A percentile compares a stretch with the other conserved stretches of the same genome.
Conservation (phyloP, 2,797 vertebrate species). For the Bufotes viridis region DNA sequence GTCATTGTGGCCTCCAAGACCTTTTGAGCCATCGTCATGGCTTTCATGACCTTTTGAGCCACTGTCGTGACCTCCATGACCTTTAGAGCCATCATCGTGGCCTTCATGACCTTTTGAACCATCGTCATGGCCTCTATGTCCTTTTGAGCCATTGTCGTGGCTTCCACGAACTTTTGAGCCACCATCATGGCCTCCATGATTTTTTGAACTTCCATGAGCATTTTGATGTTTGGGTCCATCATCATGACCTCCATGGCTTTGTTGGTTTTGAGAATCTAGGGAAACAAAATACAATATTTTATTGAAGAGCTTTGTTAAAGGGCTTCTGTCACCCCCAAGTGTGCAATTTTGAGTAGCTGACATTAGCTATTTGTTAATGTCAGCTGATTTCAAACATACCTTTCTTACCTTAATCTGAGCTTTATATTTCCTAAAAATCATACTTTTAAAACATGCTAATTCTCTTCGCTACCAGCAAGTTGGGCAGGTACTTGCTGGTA, state of each 20-base stretch:
- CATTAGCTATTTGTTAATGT: too few relatives aligned
- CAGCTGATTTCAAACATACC: too few relatives aligned
- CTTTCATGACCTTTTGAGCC: not conserved
- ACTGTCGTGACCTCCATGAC: not conserved
- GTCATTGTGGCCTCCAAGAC: not conserved
- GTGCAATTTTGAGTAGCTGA: too few relatives aligned
- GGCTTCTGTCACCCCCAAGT: too few relatives aligned
- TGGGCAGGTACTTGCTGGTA: too few relatives aligned
- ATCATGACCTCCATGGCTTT: conserved; percentile 11
- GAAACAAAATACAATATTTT: not conserved
- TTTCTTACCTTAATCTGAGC: too few relatives aligned
- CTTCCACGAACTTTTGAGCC: not conserved
- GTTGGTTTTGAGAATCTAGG: not conserved
- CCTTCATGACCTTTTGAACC: too few relatives aligned
- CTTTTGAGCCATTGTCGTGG: not conserved
- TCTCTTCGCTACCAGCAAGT: too few relatives aligned
- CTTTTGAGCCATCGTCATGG: not conserved
- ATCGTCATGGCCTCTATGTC: too few relatives aligned
- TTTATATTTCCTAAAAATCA: too few relatives aligned
- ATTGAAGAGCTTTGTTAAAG: not conserved
- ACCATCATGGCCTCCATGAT: not conserved
- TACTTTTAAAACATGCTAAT: too few relatives aligned
- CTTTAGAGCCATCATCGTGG: not conserved
- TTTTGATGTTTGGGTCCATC: not conserved
- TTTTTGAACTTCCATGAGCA: not conserved